phyloP scores from a whole-genome alignment of 2,888 invertebrate genomes.

The Zonitis immaculata region DNA sequence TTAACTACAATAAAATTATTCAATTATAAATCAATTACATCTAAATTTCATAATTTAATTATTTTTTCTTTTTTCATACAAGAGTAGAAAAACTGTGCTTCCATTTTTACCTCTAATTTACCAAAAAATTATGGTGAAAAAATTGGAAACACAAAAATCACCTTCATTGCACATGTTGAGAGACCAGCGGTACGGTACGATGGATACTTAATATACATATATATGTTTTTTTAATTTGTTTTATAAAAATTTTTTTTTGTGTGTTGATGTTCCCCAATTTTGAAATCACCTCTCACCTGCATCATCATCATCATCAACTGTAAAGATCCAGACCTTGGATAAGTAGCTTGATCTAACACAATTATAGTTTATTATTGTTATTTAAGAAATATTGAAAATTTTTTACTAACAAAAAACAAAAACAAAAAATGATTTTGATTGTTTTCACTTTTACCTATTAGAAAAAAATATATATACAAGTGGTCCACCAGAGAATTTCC shows the following conservation, averaged over 20 bases:
- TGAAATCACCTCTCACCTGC: conserved; percentile 25
- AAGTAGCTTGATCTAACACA: conserved; percentile 12
- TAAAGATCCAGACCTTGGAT: conserved; percentile 35
- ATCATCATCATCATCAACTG: conserved; percentile 41
- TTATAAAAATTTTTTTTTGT: conserved; percentile 4
- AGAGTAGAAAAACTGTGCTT: conserved; percentile 20
- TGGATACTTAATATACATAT: no score
- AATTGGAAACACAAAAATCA: conserved; percentile 17
- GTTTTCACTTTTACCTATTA: no score
- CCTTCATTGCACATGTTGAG: conserved; percentile 18
- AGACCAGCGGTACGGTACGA: background rate
- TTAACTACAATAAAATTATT: conserved; percentile 3
- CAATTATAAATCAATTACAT: conserved; percentile 4
- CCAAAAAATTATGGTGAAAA: background rate
- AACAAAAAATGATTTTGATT: no score
- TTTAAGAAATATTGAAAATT: no score
- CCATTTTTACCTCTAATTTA: conserved; percentile 3
- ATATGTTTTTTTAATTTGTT: no score
- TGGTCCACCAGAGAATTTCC: no score
- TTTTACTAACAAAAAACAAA: no score
- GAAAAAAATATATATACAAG: no score
- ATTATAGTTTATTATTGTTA: background rate
- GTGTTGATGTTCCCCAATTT: background rate
- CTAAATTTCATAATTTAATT: conserved; percentile 16
- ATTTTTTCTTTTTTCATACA: no score